Base-by-base conservation (phyloP, 2,888 invertebrate genomes). In the Acanthosepion esculentum region DNA sequence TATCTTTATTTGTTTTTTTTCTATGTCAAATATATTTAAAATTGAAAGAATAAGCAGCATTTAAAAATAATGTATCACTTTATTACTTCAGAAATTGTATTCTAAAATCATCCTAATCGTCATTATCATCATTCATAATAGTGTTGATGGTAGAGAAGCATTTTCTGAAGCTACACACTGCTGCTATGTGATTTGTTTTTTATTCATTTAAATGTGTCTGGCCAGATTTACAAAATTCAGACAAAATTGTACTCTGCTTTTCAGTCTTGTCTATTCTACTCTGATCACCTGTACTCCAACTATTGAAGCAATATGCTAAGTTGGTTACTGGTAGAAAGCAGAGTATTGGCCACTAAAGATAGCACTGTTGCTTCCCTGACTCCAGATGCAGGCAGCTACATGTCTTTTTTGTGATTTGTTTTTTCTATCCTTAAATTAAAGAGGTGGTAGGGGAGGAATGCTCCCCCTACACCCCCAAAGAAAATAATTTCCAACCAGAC, bases 51-150 rank as follows among this genome's bases (percentile, higher is more conserved):
- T 78, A 3, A 15, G n/a, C n/a, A 78, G 15, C n/a, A 78, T n/a
- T 78, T 15, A 33, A 12, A 78, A 78, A n/a, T n/a, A n/a, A 78
- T 78, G 78, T n/a, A 78, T 78, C n/a, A 78, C 33, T 78, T 12
- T 78, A 7, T 50, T 50, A 50, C 23, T 23, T 78, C 33, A 78
- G 78, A 78, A n/a, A 78, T 78, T n/a, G 4, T 15, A n/a, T 78
- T 78, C n/a, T 78, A n/a, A 78, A 78, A 78, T 78, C 33, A 78
- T 78, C n/a, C 78, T 15, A n/a, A 78, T 78, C 78, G 78, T 78
- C 78, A 78, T 78, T 78, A 78, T 78, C 78, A 78, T n/a, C 78
- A 78, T n/a, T 78, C 7, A n/a, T 78, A 78, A 78, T 78, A 78
- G 33, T 78, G n/a, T 33, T 78, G 78, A 33, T 78, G 78, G 78